phyloP scores from a whole-genome alignment of 2,797 vertebrate species.

The Columba guinea region DNA sequence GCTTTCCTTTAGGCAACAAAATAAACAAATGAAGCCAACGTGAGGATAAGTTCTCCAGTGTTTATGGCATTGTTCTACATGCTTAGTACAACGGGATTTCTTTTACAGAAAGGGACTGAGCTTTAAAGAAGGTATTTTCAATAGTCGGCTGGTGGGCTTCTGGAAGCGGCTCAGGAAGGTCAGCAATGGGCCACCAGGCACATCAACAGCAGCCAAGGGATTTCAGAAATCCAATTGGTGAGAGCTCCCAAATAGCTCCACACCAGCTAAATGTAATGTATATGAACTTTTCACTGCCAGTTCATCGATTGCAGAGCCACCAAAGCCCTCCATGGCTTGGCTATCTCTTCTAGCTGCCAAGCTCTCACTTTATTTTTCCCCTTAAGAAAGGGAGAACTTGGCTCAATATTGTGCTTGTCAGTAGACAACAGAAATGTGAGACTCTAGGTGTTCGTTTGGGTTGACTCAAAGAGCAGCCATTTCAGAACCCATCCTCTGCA shows the following conservation, averaged over 20 bases:
- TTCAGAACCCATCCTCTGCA: background rate
- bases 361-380: slow-evolving; percentile 6
- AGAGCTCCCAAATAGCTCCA: background rate
- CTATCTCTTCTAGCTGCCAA: background rate
- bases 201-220: background rate
- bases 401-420: background rate
- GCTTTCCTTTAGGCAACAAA: slow-evolving; percentile 18
- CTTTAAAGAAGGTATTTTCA: slow-evolving; percentile 12
- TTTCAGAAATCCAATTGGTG: background rate
- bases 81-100: background rate
- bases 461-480: background rate
- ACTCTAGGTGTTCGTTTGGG: background rate
- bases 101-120: background rate
- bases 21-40: background rate
- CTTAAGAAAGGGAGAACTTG: slow-evolving; percentile 13
- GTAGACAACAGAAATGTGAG: slow-evolving; percentile 7
- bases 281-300: background rate
- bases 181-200: background rate
- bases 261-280: background rate
- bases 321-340: background rate
- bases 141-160: background rate
- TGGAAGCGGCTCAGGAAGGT: background rate
- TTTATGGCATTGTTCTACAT: background rate
- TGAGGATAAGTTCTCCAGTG: background rate
- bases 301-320: background rate